A percentile compares a stretch with the other conserved stretches of the same genome.
These are phyloP conservation scores for Calliphora vomitoria DNA, from an alignment of 2,888 invertebrate species.

Conservation along the genomic window DNA sequence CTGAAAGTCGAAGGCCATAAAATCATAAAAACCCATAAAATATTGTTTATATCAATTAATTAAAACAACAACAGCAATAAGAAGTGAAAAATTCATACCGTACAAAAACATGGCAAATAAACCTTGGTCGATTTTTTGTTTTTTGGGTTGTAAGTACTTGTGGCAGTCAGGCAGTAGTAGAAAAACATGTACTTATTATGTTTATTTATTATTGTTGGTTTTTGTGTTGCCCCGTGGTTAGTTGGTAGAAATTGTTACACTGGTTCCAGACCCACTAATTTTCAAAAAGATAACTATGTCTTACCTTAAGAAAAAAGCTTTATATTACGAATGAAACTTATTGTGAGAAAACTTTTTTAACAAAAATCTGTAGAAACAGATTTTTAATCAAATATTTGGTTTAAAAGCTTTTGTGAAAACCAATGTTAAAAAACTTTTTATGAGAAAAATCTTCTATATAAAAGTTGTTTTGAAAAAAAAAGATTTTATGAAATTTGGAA, in stretches of 20 bases:
- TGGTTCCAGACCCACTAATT: not conserved
- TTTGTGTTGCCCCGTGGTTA: not conserved
- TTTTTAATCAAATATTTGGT: too few species aligned
- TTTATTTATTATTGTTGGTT: slow-evolving; percentile 1
- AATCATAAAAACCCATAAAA: slow-evolving; percentile 57
- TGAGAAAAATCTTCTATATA: too few species aligned
- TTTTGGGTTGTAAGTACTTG: not conserved
- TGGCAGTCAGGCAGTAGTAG: not conserved
- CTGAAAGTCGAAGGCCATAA: slow-evolving; percentile 55
- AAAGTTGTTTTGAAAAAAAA: too few species aligned
- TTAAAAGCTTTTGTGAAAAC: too few species aligned
- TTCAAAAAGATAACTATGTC: too few species aligned
- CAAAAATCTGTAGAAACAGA: too few species aligned
- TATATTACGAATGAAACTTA: too few species aligned
- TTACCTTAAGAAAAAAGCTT: too few species aligned
- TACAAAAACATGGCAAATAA: not conserved
- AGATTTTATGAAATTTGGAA: too few species aligned
- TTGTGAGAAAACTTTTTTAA: too few species aligned
- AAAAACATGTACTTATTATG: slow-evolving; percentile 38
- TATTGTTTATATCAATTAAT: slow-evolving; percentile 60
- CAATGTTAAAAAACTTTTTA: too few species aligned
- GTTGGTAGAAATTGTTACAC: not conserved
- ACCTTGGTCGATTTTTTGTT: not conserved
- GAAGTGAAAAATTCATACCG: slow-evolving; percentile 7
- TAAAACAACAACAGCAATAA: slow-evolving; percentile 29